Percentiles rank a stretch among this genome's conserved stretches.
phyloP scores from a whole-genome alignment of 2,888 invertebrate species.

The Drosophila melanosoma region DNA sequence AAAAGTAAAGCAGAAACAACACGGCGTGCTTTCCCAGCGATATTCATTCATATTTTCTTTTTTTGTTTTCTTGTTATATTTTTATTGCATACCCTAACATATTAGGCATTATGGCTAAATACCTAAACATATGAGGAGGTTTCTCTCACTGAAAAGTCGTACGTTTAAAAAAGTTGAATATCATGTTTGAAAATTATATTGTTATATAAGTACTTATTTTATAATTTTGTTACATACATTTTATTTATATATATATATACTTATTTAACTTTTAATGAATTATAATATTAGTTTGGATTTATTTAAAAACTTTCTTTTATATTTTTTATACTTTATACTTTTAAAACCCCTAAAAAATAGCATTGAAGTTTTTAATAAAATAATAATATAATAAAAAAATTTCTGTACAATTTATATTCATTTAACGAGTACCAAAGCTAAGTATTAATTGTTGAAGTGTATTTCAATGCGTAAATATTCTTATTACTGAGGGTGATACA shows the following conservation, averaged over 20 bases:
- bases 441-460: slow-evolving; percentile 3
- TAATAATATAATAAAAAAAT: neutral
- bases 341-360: neutral
- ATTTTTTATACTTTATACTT: neutral
- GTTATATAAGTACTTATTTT: too few relatives aligned
- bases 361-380: too few relatives aligned
- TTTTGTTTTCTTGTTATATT: neutral
- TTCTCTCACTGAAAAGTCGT: neutral
- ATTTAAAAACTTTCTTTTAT: neutral
- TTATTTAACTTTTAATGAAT: neutral
- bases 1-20: slow-evolving; percentile 38
- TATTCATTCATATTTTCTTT: slow-evolving; percentile 29
- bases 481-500: slow-evolving; percentile 27
- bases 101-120: neutral
- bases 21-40: slow-evolving; percentile 23
- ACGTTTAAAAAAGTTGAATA: neutral
- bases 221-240: neutral
- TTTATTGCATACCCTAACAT: slow-evolving; percentile 15
- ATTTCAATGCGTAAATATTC: slow-evolving; percentile 1
- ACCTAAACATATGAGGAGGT: neutral
- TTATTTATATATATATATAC: neutral
- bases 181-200: too few relatives aligned
- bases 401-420: neutral
- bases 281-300: neutral
- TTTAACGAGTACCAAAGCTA: neutral